These are phyloP conservation scores for Ochlodes sylvanus DNA, from an alignment of 2,888 invertebrate genomes.

Conservation along the genomic window DNA sequence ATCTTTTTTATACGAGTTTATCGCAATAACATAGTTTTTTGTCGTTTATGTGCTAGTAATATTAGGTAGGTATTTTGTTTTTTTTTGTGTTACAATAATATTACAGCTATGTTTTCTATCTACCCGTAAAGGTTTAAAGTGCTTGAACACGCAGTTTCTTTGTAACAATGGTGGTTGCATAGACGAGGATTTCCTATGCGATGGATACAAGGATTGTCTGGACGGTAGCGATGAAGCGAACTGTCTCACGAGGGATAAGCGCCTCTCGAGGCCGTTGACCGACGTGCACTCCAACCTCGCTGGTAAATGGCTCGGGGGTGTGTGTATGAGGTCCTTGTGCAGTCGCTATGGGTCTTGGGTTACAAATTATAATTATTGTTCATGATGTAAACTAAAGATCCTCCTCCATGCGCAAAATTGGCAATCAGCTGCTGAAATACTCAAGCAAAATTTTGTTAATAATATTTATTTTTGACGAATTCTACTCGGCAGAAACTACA, in stretches of 20 bases:
- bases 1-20: conserved; percentile 36
- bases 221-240: conserved; percentile 87
- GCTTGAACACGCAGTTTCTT: conserved; percentile 77
- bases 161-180: conserved; percentile 87
- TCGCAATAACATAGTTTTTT: conserved; percentile 14
- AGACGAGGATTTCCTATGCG: conserved; percentile 83
- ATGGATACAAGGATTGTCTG: conserved; percentile 85
- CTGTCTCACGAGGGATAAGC: conserved; percentile 81
- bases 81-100: conserved; percentile 18
- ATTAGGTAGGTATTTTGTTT: conserved; percentile 20
- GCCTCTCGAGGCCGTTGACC: conserved; percentile 49
- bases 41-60: conserved; percentile 1
- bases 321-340: conserved; percentile 51
- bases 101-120: conserved; percentile 45
- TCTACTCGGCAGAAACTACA: too few relatives aligned
- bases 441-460: too few relatives aligned
- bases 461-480: too few relatives aligned
- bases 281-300: conserved; percentile 42
- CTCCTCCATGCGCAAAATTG: background rate
- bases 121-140: conserved; percentile 66
- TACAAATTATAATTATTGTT: too few relatives aligned
- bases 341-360: conserved; percentile 36
- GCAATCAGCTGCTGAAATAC: too few relatives aligned
- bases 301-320: conserved; percentile 68
- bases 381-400: conserved; percentile 6